Base-by-base conservation (phyloP, 2,797 vertebrate genomes). In the Hydrocynus forskahlii region DNA sequence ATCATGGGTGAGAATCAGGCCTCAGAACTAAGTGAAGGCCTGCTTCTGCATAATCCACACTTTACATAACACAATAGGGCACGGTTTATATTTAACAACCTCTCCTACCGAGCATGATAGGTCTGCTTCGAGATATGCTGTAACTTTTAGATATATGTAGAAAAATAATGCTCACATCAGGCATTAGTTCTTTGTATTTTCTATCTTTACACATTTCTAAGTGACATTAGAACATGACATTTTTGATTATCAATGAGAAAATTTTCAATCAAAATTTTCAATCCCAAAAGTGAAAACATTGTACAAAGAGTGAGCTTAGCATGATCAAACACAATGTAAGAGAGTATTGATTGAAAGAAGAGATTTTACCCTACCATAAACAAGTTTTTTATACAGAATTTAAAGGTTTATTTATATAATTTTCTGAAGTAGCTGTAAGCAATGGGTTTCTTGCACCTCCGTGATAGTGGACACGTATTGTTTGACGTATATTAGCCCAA, bases 61-160 rank as follows among this genome's bases (percentile, higher is more conserved):
- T 72, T 55, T 50, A 72, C 69, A 55, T 72, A 72, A 72, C 69
- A 72, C 69, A 72, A 72, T 48, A 72, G 69, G 69, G 69, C 69
- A 72, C 69, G 54, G 69, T 72, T 72, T 72, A 72, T 72, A 72
- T 50, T 25, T 54, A 29, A 16, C n/a, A 69, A 25, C 21, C 48
- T 17, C 5, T 69, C 68, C 69, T 55, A 10, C 50, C 23, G 25
- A 17, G 25, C 23, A 10, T 54, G 45, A 12, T 48, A 23, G 10
- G 10, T 21, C n/a, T 45, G n/a, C 68, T 17, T 21, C 25, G 12
- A 50, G 9, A 50, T 70, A 23, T 35, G 45, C 40, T n/a, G 38
- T 14, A 10, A 63, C 0, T 5, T 35, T 12, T 63, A 16, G 14
- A 38, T 17, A 17, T 38, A 38, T 17, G 29, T 16, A 64, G 29